A percentile compares a stretch with the other conserved stretches of the same genome.
These are phyloP conservation scores for Anoplophora glabripennis DNA, from an alignment of 1,140 invertebrate genomes.

Conservation along the genomic window DNA sequence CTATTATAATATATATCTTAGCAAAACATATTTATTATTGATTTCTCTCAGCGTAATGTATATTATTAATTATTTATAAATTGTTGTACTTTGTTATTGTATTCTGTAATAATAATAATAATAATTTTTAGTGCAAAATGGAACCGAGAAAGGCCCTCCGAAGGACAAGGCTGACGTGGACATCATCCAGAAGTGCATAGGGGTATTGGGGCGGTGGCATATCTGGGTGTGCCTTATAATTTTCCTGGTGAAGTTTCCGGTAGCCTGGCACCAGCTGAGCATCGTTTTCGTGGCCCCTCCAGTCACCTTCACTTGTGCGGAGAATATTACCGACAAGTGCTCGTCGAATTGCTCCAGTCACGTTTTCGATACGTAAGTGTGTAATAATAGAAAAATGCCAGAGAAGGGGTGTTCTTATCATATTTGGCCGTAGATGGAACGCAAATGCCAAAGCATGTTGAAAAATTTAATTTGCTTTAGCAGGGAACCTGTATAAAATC, in stretches of 20 bases:
- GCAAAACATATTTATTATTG: no score
- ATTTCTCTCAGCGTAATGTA: no score
- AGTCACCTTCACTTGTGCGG: conserved; percentile 35
- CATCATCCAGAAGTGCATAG: conserved; percentile 56
- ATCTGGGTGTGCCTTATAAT: conserved; percentile 62
- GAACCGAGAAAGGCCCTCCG: conserved; percentile 5
- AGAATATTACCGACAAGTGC: conserved; percentile 34
- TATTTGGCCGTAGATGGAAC: neutral
- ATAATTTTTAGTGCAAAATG: conserved; percentile 29
- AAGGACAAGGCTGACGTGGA: conserved; percentile 39
- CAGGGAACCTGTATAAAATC: no score
- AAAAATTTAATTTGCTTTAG: no score
- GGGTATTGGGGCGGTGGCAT: conserved; percentile 70
- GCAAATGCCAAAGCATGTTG: no score
- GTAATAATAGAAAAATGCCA: neutral
- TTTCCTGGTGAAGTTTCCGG: conserved; percentile 67
- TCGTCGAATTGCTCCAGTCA: conserved; percentile 32
- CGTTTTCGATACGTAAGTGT: conserved; percentile 38
- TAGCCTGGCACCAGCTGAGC: conserved; percentile 67
- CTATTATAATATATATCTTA: no score
- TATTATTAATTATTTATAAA: no score
- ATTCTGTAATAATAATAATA: no score
- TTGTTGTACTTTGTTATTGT: no score
- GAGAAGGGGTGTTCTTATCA: no score
- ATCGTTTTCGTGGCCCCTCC: conserved; percentile 47